A percentile compares a stretch with the other conserved stretches of the same genome.
Conservation (phyloP, 2,888 invertebrate genomes). For the Stomorhina lunata region DNA sequence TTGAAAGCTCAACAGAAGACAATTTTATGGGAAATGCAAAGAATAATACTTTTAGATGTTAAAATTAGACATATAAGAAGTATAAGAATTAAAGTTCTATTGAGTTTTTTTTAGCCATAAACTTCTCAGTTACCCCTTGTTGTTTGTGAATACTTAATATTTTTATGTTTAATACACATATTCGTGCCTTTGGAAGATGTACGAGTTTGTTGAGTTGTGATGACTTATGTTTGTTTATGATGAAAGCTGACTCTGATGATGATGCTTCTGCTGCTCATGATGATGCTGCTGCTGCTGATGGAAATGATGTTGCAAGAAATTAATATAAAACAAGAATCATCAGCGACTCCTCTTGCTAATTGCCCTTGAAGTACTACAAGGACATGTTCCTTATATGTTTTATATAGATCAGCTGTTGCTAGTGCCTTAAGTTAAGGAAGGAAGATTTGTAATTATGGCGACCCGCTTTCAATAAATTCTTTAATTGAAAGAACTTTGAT, state of each 20-base stretch:
- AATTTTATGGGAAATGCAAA: not conserved
- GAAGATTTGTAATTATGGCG: not conserved
- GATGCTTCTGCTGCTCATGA: not conserved
- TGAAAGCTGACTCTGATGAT: constrained; percentile 14
- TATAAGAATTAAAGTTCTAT: not conserved
- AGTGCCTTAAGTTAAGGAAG: not conserved
- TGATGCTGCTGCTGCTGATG: not conserved
- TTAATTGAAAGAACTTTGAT: no score
- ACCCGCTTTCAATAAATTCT: no score
- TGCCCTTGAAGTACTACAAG: constrained; percentile 48
- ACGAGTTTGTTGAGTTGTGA: not conserved
- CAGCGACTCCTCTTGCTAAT: constrained; percentile 42
- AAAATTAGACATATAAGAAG: no score
- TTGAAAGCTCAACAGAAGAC: not conserved
- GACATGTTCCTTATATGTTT: not conserved
- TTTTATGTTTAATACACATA: not conserved
- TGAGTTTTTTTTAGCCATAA: not conserved
- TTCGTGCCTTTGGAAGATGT: not conserved
- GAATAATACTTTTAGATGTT: not conserved
- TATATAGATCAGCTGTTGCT: constrained; percentile 43
- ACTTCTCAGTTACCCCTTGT: not conserved
- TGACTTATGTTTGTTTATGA: constrained; percentile 2
- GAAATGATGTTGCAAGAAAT: constrained; percentile 2
- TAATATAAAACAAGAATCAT: constrained; percentile 10
- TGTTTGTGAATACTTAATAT: not conserved